Percentiles rank a stretch among this genome's conserved stretches.
Conservation (phyloP, 2,113 vertebrate species). For the Nothocercus nigrocapillus region DNA sequence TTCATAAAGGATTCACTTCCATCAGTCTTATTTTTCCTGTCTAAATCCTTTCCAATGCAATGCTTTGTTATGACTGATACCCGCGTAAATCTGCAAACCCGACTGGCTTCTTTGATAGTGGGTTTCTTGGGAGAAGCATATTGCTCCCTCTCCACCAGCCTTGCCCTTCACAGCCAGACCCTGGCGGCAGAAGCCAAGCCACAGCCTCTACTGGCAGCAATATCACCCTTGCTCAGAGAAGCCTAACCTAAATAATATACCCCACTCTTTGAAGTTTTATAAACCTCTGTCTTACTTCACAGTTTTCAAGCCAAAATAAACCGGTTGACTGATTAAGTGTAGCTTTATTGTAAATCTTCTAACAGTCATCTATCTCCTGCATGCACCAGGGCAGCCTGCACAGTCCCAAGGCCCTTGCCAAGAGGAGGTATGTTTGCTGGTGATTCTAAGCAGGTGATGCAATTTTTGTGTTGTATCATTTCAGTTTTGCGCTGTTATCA, state of each 20-base stretch:
- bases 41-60: not conserved
- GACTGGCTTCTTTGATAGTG: not conserved
- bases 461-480: slow-evolving; percentile 41
- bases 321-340: not conserved
- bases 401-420: not conserved
- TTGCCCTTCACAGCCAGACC: not conserved
- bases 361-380: not conserved
- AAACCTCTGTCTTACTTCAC: not conserved
- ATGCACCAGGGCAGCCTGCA: not conserved
- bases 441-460: slow-evolving; percentile 26
- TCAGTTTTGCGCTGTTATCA: slow-evolving; percentile 4
- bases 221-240: not conserved
- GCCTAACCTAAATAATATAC: not conserved
- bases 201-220: not conserved
- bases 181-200: not conserved
- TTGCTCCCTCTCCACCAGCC: not conserved
- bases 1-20: not conserved
- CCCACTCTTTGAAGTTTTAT: not conserved
- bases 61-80: not conserved
- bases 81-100: not conserved
- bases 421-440: not conserved
- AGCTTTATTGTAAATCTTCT: slow-evolving; percentile 31
- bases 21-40: not conserved
- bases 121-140: not conserved
- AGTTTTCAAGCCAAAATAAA: slow-evolving; percentile 43